These are phyloP conservation scores for Coluber constrictor DNA, from an alignment of 2,797 vertebrate species.

Conservation along the genomic window DNA sequence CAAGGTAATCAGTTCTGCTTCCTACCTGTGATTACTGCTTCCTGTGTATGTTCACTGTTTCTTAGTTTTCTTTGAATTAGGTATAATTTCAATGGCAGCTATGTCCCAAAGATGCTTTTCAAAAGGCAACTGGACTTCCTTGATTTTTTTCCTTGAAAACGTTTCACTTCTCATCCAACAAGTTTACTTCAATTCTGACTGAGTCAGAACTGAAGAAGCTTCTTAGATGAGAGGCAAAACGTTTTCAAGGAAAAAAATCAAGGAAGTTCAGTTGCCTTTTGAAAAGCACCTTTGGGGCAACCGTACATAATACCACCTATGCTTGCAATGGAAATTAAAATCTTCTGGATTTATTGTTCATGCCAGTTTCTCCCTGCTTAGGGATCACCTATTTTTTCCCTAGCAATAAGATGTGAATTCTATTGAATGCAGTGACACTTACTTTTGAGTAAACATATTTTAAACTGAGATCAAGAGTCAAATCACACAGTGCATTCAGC, in stretches of 20 bases:
- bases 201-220: background rate
- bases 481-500: background rate
- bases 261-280: background rate
- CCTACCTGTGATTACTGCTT: background rate
- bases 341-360: background rate
- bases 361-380: background rate
- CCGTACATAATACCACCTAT: background rate
- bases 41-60: background rate
- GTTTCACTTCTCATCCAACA: background rate
- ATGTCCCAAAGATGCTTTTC: background rate
- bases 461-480: background rate
- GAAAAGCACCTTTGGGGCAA: background rate
- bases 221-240: background rate
- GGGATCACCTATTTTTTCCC: too few relatives aligned
- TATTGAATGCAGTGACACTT: background rate
- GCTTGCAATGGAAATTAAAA: background rate
- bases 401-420: background rate
- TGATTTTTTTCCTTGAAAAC: background rate
- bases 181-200: background rate
- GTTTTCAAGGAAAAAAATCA: background rate
- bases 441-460: background rate
- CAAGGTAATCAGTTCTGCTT: background rate
- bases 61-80: background rate
- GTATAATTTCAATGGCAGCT: background rate
- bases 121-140: background rate